Evolutionary conservation across 2,113 vertebrate genomes (phyloP), one percentile per base, ranked within the genome.

Genomic region (Saiga tatarica): DNA sequence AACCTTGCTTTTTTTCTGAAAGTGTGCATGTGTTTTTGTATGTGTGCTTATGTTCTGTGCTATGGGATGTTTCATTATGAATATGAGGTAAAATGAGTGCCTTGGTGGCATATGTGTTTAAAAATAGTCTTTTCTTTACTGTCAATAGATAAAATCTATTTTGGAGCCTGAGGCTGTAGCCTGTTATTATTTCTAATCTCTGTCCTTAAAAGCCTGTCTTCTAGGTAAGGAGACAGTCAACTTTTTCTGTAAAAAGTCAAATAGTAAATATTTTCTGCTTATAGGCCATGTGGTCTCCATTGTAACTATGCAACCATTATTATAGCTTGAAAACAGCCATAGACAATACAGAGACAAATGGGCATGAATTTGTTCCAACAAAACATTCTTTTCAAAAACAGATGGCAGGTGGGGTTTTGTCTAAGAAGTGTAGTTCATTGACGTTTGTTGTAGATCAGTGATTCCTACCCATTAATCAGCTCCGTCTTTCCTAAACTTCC

Each of bases 321-420:
- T n/a, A n/a, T 33, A 50, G 23, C 76, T 39, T 33, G 64, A 86
- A 92, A 83, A 28, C 13, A 94, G 10, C 7, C 59, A 47, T 2
- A 39, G 62, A 57, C 78, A 76, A 59, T 25, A 23, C 39, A 59
- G 71, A 93, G 81, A 57, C 14, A 55, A 87, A 42, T 14, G 33
- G 23, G 3, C 2, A 12, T 52, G 19, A 1, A 14, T 81, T 25
- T n/a, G 1, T 81, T 93, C 76, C 55, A 87, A 39, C 16, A 30
- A 90, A 62, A 92, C 30, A 57, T 91, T 45, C 36, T 55, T 96
- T 87, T 94, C 53, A 79, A 91, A 92, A 95, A 30, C 15, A 62
- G 21, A 14, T 64, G 21, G 26, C 36, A 23, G 15, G 47, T 74
- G 2, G 10, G 1, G 88, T 92, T 93, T 91, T 86, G 16, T 30